phyloP scores from a whole-genome alignment of 2,888 invertebrate genomes.

The Cryptus viduatorius region DNA sequence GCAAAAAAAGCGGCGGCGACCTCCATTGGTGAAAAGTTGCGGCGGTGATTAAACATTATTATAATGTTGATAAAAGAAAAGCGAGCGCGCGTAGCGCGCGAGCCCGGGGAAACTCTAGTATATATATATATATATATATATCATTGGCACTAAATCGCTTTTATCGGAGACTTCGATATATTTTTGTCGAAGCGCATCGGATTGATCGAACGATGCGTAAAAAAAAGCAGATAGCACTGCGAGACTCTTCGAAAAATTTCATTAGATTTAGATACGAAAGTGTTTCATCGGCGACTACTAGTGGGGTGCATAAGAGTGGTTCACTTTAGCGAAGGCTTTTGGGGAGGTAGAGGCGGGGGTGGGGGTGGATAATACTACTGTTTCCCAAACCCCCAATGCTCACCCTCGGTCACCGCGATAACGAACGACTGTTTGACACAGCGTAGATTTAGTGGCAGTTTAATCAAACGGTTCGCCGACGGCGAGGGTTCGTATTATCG shows the following conservation, averaged over 20 bases:
- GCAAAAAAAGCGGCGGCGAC: too few relatives aligned
- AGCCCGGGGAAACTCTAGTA: too few relatives aligned
- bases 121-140: not conserved
- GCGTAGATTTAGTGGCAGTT: constrained; percentile 70
- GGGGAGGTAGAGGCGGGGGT: constrained; percentile 3
- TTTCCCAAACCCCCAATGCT: constrained; percentile 35
- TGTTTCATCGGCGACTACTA: constrained; percentile 55
- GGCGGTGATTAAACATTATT: too few relatives aligned
- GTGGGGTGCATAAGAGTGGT: constrained; percentile 49
- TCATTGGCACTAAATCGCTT: not conserved
- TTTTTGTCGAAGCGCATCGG: constrained; percentile 32
- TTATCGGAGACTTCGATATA: not conserved
- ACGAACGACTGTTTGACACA: constrained; percentile 71
- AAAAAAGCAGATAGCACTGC: constrained; percentile 18
- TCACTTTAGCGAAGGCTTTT: constrained; percentile 59
- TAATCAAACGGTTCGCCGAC: constrained; percentile 69
- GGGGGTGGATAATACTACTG: not conserved
- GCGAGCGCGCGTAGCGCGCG: too few relatives aligned
- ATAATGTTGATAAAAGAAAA: too few relatives aligned
- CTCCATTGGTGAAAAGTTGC: too few relatives aligned
- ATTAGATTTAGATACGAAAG: constrained; percentile 57
- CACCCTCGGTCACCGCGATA: constrained; percentile 64
- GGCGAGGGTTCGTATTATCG: constrained; percentile 67
- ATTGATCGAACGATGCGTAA: constrained; percentile 36
- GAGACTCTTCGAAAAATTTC: constrained; percentile 40